Conservation (phyloP, 2,888 invertebrate genomes). For the Candidula unifasciata region DNA sequence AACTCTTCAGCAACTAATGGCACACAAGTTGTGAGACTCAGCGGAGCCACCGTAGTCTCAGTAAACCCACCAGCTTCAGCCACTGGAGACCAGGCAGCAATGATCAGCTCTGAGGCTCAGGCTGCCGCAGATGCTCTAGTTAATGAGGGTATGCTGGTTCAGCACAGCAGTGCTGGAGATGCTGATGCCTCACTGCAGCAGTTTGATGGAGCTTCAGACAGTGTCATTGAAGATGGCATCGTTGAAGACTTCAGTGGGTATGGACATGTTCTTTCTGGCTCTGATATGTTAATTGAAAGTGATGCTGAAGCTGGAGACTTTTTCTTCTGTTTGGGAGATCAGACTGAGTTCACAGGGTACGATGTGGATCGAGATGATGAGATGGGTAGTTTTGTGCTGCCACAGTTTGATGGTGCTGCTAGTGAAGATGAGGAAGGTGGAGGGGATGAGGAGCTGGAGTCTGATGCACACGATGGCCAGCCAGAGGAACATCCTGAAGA, state of each 20-base stretch:
- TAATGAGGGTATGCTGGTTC: constrained; percentile 21
- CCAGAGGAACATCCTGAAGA: constrained; percentile 44
- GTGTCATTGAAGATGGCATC: constrained; percentile 36
- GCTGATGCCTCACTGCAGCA: constrained; percentile 43
- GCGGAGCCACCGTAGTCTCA: constrained; percentile 34
- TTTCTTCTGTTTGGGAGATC: constrained; percentile 21
- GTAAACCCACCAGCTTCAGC: constrained; percentile 35
- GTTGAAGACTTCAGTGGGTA: constrained; percentile 13
- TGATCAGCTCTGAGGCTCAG: constrained; percentile 42
- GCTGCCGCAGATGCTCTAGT: constrained; percentile 38
- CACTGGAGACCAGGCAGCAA: constrained; percentile 38
- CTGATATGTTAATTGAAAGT: background rate
- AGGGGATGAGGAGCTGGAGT: constrained; percentile 46
- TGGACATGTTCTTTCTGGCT: background rate
- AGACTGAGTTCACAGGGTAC: constrained; percentile 25
- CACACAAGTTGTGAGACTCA: constrained; percentile 43
- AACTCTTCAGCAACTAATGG: constrained; percentile 52
- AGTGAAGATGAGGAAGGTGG: constrained; percentile 50
- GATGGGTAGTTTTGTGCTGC: constrained; percentile 25
- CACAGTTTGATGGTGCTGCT: constrained; percentile 53
- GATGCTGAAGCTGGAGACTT: background rate
- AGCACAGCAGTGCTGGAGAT: constrained; percentile 48
- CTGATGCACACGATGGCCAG: constrained; percentile 24
- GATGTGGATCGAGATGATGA: background rate
- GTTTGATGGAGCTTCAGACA: constrained; percentile 44